A percentile compares a stretch with the other conserved stretches of the same genome.
Conservation (phyloP, 2,888 invertebrate species). For the Leptinotarsa haldemani region DNA sequence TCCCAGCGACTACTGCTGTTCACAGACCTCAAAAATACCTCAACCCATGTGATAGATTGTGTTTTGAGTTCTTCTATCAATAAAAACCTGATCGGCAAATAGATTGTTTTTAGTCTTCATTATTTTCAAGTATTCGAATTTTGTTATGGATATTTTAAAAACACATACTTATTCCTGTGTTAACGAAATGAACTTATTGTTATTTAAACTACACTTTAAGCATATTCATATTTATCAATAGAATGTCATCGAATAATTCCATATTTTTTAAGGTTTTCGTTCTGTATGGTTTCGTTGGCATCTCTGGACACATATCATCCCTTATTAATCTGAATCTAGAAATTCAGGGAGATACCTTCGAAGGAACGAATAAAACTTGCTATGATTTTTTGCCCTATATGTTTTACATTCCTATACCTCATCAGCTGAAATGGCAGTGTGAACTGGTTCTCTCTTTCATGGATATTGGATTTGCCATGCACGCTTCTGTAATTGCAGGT, state of each 20-base stretch:
- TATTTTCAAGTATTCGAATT: no score
- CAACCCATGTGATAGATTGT: no score
- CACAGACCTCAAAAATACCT: no score
- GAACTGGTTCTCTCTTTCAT: conserved; percentile 45
- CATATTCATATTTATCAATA: no score
- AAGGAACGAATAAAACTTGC: conserved; percentile 44
- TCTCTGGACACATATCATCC: conserved; percentile 49
- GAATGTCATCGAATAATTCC: background rate
- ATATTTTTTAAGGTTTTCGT: conserved; percentile 38
- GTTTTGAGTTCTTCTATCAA: no score
- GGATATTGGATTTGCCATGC: conserved; percentile 46
- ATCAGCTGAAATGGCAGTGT: conserved; percentile 41
- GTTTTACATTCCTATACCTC: conserved; percentile 47
- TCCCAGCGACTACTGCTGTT: no score
- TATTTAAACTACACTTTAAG: no score
- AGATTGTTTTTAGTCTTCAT: no score
- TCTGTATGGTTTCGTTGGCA: conserved; percentile 47
- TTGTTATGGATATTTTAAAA: no score
- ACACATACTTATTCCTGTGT: no score
- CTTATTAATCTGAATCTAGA: conserved; percentile 37
- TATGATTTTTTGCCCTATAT: conserved; percentile 46
- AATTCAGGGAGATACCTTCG: conserved; percentile 36
- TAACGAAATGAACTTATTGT: no score
- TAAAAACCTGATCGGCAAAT: no score
- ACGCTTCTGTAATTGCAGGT: conserved; percentile 50